A percentile compares a stretch with the other conserved stretches of the same genome.
phyloP scores from a whole-genome alignment of 92 coral and sea anemone species.

The Epizoanthus illoricatus region DNA sequence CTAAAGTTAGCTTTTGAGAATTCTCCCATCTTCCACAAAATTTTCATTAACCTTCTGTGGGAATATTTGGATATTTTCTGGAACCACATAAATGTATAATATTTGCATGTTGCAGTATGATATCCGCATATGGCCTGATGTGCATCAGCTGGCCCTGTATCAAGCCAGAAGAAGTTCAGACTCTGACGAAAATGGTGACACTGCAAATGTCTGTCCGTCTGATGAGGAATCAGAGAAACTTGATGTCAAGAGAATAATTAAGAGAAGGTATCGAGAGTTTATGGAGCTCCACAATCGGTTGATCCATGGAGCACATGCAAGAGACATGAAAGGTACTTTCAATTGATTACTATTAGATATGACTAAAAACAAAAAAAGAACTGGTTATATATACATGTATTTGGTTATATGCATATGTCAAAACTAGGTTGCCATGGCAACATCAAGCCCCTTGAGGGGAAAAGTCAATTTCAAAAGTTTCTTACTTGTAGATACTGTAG shows the following conservation, averaged over 20 bases:
- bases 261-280: slow-evolving; percentile 89
- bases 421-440: no score
- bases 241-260: slow-evolving; percentile 60
- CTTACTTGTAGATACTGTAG: no score
- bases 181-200: slow-evolving; percentile 32
- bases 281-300: slow-evolving; percentile 95
- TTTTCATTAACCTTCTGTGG: no score
- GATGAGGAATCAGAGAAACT: slow-evolving; percentile 27
- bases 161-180: slow-evolving; percentile 38
- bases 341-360: background rate
- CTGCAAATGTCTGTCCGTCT: background rate
- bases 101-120: slow-evolving; percentile 59
- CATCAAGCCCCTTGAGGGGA: no score
- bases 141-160: slow-evolving; percentile 54
- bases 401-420: no score
- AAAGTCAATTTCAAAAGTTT: no score
- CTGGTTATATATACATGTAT: background rate
- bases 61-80: no score
- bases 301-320: slow-evolving; percentile 58
- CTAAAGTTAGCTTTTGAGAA: no score
- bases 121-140: slow-evolving; percentile 76
- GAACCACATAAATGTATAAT: no score
- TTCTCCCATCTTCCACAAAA: no score
- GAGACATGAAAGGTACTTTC: slow-evolving; percentile 76
- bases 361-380: background rate